These are phyloP conservation scores for Oryctes rhinoceros DNA, from an alignment of 1,140 invertebrate genomes.

Conservation along the genomic window DNA sequence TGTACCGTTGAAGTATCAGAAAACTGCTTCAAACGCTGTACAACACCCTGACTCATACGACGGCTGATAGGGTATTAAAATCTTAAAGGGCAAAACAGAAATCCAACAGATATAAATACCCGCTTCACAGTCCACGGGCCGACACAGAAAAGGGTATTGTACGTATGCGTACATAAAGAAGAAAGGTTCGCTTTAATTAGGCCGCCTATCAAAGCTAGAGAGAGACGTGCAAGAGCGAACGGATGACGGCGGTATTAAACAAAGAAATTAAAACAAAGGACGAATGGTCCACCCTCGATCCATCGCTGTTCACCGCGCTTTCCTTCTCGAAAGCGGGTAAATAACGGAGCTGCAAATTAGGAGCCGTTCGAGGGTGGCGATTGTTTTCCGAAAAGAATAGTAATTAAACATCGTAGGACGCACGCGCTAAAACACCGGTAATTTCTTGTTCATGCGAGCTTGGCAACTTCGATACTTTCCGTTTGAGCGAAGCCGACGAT, in stretches of 20 bases:
- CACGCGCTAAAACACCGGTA: neutral
- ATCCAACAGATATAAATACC: conserved; percentile 22
- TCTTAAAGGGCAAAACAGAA: conserved; percentile 18
- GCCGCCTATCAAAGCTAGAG: conserved; percentile 1
- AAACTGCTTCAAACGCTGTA: neutral
- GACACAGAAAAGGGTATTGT: conserved; percentile 17
- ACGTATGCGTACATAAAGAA: neutral
- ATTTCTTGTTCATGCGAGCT: neutral
- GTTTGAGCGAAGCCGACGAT: too few relatives aligned
- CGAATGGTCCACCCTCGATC: neutral
- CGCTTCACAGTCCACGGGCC: conserved; percentile 3
- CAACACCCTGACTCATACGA: neutral
- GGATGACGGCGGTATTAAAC: conserved; percentile 20
- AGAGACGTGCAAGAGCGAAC: neutral
- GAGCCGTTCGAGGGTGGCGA: conserved; percentile 6
- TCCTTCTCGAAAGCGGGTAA: neutral
- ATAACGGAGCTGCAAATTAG: conserved; percentile 22
- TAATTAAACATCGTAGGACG: neutral
- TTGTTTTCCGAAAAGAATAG: conserved; percentile 4
- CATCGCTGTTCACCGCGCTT: neutral
- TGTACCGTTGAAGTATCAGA: neutral
- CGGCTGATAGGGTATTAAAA: conserved; percentile 19
- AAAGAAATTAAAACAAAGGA: conserved; percentile 19
- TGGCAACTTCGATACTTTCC: too few relatives aligned
- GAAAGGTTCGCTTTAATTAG: conserved; percentile 21